These are phyloP conservation scores for Drosophila triauraria DNA, from an alignment of 1,140 invertebrate genomes.

Conservation along the genomic window DNA sequence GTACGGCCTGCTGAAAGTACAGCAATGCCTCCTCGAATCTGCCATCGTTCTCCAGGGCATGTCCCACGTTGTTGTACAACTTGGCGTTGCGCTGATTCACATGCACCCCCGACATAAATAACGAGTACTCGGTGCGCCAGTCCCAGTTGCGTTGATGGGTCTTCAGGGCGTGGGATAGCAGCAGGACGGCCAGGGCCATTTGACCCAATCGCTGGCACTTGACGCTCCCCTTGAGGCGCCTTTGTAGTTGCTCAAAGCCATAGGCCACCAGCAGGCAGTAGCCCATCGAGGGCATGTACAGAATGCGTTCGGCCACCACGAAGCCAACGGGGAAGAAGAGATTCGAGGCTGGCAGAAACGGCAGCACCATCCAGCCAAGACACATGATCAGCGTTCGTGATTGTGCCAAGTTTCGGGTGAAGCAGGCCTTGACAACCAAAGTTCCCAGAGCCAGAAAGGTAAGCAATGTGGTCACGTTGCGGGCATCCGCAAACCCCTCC, in stretches of 20 bases:
- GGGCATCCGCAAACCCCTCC: conserved; percentile 90
- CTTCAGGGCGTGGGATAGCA: conserved; percentile 92
- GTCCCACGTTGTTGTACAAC: conserved; percentile 98
- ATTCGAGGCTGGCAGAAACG: conserved; percentile 98
- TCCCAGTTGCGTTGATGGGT: conserved; percentile 95
- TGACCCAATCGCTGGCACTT: conserved; percentile 81
- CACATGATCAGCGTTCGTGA: conserved; percentile 94
- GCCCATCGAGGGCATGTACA: conserved; percentile 99
- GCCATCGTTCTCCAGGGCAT: conserved; percentile 95
- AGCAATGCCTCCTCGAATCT: conserved; percentile 93
- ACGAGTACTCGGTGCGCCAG: conserved; percentile 96
- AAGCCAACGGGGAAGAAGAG: conserved; percentile 99
- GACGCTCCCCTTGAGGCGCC: background rate
- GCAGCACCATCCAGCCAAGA: conserved; percentile 93
- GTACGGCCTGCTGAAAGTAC: conserved; percentile 96
- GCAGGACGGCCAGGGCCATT: conserved; percentile 87
- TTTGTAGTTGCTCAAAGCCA: conserved; percentile 87
- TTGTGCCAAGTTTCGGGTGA: conserved; percentile 78
- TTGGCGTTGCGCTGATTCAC: conserved; percentile 97
- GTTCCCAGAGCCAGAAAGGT: conserved; percentile 89
- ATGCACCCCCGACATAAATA: conserved; percentile 96
- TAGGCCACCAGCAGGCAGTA: conserved; percentile 97
- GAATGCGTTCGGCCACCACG: conserved; percentile 97
- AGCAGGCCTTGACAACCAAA: conserved; percentile 57
- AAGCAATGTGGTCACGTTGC: conserved; percentile 94